A percentile compares a stretch with the other conserved stretches of the same genome.
phyloP scores from a whole-genome alignment of 53 echinoderm and acorn worm genomes.

The Mesocentrotus franciscanus region DNA sequence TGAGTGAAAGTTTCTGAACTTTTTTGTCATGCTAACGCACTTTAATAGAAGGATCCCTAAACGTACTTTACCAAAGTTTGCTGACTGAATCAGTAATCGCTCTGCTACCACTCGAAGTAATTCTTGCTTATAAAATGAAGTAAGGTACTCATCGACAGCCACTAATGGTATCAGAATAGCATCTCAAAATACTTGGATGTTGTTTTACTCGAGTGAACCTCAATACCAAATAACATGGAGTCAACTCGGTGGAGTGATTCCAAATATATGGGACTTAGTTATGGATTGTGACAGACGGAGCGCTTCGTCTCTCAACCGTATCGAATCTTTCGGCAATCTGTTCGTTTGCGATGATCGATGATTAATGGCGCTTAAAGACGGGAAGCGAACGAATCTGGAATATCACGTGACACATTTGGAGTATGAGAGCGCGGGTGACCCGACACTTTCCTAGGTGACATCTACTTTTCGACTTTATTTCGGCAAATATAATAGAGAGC shows the following conservation, averaged over 20 bases:
- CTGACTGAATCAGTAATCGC: background rate
- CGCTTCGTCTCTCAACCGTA: background rate
- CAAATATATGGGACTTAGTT: conserved; percentile 15
- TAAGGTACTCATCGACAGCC: background rate
- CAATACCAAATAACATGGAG: background rate
- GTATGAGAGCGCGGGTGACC: too few relatives aligned
- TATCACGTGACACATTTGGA: background rate
- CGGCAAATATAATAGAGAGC: too few relatives aligned
- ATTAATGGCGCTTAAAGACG: background rate
- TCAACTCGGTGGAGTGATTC: background rate
- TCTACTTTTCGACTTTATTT: too few relatives aligned
- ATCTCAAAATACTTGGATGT: background rate
- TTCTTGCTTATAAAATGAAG: background rate
- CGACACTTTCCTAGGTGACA: too few relatives aligned
- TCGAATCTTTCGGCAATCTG: conserved; percentile 26
- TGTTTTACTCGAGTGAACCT: background rate
- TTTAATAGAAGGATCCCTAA: background rate
- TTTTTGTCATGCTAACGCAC: background rate
- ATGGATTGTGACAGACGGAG: conserved; percentile 25
- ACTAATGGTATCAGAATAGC: background rate
- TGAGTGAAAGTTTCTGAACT: background rate
- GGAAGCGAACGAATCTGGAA: background rate
- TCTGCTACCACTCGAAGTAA: background rate
- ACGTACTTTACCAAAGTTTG: background rate
- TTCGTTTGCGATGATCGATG: conserved; percentile 28